Evolutionary conservation across 2,797 vertebrate species (phyloP).

Genomic region (Prionace glauca): DNA sequence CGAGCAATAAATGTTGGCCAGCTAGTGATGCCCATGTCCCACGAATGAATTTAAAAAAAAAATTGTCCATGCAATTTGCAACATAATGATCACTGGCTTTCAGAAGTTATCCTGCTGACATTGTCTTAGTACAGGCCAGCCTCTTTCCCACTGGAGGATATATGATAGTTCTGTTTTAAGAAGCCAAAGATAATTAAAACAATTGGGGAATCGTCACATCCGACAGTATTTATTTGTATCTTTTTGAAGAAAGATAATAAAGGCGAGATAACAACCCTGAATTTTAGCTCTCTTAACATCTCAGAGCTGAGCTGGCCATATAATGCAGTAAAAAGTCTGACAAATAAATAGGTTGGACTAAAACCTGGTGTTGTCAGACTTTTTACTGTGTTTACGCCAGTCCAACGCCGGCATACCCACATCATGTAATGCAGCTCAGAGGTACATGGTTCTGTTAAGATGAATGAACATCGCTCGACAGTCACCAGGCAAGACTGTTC

Average conservation of each 20-base stretch:
- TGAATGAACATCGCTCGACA: too few species aligned
- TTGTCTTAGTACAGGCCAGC: not conserved
- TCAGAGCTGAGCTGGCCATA: not conserved
- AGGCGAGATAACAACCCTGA: not conserved
- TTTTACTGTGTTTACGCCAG: too few species aligned
- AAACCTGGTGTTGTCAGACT: too few species aligned
- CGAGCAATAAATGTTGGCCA: too few species aligned
- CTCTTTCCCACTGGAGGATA: not conserved
- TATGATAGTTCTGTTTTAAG: not conserved
- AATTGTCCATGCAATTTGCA: not conserved
- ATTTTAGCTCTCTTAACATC: not conserved
- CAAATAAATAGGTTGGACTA: too few species aligned
- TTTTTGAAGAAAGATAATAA: not conserved
- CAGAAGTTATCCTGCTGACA: not conserved
- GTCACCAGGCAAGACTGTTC: too few species aligned
- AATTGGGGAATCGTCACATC: not conserved
- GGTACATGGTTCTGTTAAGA: too few species aligned
- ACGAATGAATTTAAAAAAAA: too few species aligned
- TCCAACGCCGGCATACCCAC: too few species aligned
- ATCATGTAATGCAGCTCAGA: too few species aligned
- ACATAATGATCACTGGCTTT: not conserved
- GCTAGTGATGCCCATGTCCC: too few species aligned
- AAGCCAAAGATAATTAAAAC: not conserved
- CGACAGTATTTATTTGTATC: not conserved
- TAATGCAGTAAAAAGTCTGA: too few species aligned